Evolutionary conservation across 2,113 vertebrate species (phyloP), one percentile per base, ranked within the genome.

Genomic region (Myanophis thanlyinensis): DNA sequence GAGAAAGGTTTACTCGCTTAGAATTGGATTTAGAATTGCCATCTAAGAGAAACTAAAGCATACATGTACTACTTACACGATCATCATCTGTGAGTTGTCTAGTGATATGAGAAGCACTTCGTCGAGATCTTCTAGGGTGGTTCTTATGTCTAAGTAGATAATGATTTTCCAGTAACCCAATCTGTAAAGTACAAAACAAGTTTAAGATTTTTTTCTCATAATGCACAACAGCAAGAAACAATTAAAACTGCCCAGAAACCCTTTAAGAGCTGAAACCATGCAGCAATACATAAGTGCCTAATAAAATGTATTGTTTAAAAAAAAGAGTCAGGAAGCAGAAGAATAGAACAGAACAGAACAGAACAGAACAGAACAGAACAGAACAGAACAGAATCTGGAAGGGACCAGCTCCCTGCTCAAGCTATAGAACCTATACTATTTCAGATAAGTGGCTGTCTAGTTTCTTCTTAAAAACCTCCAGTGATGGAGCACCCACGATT

Each of bases 81-180:
- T 98, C 98, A 92, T 99, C 99, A 95, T 99, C 99, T 4, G 98
- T 98, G 91, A 99, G 98, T 93, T 98, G 97, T 96, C 98, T 99
- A 90, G 99, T 99, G 94, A 99, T 98, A 89, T 98, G 99, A 89
- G 95, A 54, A 13, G 98, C 98, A 92, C 98, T 98, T 95, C 99
- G 98, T 96, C 98, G 98, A 95, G 98, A 98, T 94, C 99, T 98
- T 95, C 97, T 97, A 87, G 98, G 98, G 90, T 99, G 99, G 91
- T 85, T 98, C 95, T 97, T 98, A 92, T 99, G 98, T 96, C 97
- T 98, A 97, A 99, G 98, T 96, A 99, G 96, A 96, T 99, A 99
- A 94, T 99, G 99, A 96, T 99, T 98, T 97, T 99, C 97, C 95
- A 99, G 98, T 90, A 98, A 98, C 95, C 99, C 99, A 91, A 99